Evolutionary conservation across 2,888 invertebrate species (phyloP).

Genomic region (Plebejus anna): DNA sequence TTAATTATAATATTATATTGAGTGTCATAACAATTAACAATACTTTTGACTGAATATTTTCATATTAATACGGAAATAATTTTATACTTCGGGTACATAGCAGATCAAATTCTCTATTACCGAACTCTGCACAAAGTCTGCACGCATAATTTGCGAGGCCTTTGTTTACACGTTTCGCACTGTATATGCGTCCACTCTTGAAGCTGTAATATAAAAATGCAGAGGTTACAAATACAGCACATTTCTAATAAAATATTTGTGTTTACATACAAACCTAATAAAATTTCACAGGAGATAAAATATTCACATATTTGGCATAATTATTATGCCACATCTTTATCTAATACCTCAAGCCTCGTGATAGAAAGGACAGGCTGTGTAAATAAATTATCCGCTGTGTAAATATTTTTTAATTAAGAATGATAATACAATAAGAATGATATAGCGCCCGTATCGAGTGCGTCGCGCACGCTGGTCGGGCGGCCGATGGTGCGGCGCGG

Average conservation of each 20-base stretch:
- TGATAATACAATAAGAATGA: too few species aligned
- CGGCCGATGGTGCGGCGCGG: constrained; percentile 56
- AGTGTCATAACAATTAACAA: background rate
- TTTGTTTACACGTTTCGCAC: background rate
- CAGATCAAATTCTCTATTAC: background rate
- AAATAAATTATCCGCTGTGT: background rate
- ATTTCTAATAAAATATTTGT: background rate
- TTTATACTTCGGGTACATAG: background rate
- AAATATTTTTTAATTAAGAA: too few species aligned
- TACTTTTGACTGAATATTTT: background rate
- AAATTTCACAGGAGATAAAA: too few species aligned
- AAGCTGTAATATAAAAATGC: background rate
- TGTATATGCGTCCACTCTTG: background rate
- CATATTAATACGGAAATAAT: background rate
- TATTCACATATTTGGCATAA: too few species aligned
- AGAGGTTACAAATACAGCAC: background rate
- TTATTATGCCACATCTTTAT: too few species aligned
- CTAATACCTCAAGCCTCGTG: too few species aligned
- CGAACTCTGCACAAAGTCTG: background rate
- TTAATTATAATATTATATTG: background rate
- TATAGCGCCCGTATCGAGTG: constrained; percentile 19
- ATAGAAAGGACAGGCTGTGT: too few species aligned
- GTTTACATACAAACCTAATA: too few species aligned
- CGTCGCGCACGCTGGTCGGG: constrained; percentile 40
- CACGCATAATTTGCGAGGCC: background rate